Conservation (phyloP, 1,140 invertebrate species). For the Ceratina australensis region DNA sequence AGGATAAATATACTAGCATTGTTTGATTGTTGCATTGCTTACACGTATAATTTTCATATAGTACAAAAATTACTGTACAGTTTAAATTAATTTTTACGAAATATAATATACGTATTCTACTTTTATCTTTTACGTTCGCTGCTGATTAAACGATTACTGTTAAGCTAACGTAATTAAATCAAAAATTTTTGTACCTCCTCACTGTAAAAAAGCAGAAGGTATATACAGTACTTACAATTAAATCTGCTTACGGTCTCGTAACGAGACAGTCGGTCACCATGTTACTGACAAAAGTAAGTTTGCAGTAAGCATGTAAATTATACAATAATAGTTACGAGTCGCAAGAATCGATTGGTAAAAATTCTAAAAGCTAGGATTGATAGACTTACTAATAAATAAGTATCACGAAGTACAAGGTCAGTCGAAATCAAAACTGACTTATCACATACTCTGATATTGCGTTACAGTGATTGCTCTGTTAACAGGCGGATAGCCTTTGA, state of each 20-base stretch:
- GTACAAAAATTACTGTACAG: slow-evolving; percentile 14
- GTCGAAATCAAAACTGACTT: slow-evolving; percentile 1
- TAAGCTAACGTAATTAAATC: neutral
- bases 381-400: neutral
- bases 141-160: neutral
- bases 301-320: neutral
- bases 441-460: slow-evolving; percentile 7
- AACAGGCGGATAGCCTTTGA: neutral
- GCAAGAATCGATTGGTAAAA: slow-evolving; percentile 5
- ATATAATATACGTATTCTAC: slow-evolving; percentile 7
- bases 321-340: neutral
- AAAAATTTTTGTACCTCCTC: slow-evolving; percentile 1
- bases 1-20: neutral
- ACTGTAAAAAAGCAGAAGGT: neutral
- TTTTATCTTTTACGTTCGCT: neutral
- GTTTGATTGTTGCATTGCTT: neutral
- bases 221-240: neutral
- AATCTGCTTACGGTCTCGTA: neutral
- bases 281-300: neutral
- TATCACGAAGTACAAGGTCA: neutral
- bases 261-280: neutral
- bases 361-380: neutral
- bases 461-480: neutral
- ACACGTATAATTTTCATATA: neutral
- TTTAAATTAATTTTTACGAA: neutral